These are phyloP conservation scores for Cheilosia scutellata DNA, from an alignment of 2,888 invertebrate species.

Conservation along the genomic window DNA sequence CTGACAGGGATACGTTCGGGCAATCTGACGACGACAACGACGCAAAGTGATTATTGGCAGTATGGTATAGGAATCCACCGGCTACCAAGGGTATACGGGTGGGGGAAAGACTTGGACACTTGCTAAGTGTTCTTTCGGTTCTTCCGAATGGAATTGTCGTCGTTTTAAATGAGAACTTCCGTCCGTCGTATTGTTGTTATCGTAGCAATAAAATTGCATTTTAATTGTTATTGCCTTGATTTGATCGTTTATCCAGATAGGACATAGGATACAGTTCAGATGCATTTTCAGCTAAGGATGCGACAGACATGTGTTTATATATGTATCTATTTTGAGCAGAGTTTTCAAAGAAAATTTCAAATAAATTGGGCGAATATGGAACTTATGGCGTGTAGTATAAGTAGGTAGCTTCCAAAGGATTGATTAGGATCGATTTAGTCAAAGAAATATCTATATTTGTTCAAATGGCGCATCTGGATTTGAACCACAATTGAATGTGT, in stretches of 20 bases:
- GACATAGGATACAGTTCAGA: slow-evolving; percentile 35
- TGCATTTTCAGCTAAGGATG: slow-evolving; percentile 16
- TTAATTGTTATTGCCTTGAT: slow-evolving; percentile 69
- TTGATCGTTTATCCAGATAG: slow-evolving; percentile 59
- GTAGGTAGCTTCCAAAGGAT: not conserved
- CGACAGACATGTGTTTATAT: slow-evolving; percentile 11
- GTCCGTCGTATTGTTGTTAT: slow-evolving; percentile 64
- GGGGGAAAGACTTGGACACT: slow-evolving; percentile 57
- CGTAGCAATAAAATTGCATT: slow-evolving; percentile 74
- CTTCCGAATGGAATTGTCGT: slow-evolving; percentile 65
- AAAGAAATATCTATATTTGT: not conserved
- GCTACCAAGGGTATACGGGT: not conserved
- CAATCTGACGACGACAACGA: slow-evolving; percentile 55
- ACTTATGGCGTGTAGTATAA: not conserved
- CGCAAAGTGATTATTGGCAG: slow-evolving; percentile 74
- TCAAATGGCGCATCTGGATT: not conserved
- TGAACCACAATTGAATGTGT: not conserved
- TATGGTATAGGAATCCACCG: slow-evolving; percentile 36
- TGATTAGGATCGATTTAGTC: not conserved
- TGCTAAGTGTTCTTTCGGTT: slow-evolving; percentile 61
- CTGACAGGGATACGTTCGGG: slow-evolving; percentile 42
- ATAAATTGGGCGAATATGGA: not conserved
- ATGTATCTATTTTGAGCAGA: not conserved
- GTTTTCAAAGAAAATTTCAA: slow-evolving; percentile 32
- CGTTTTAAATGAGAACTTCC: slow-evolving; percentile 71